Base-by-base conservation (phyloP, 30 jellyfish, hydroid and myxozoan genomes). In the Catostylus mosaicus region DNA sequence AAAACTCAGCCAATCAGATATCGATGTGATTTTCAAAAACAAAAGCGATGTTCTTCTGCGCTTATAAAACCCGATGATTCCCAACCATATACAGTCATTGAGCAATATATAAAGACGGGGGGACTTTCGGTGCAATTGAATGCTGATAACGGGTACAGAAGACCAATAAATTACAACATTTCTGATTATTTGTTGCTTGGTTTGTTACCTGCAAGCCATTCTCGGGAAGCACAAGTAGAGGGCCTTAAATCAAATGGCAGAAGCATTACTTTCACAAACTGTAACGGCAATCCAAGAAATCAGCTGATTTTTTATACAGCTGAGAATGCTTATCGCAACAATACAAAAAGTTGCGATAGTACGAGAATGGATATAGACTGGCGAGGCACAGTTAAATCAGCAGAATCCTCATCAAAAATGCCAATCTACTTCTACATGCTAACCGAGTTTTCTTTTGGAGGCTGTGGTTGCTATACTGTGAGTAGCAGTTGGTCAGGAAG, bases 61-160 rank as follows among this genome's bases (percentile, higher is more conserved):
- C 4, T 38, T 83, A n/a, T 45, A 18, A 71, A 83, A 40, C 87
- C 75, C 4, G 82, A 83, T 45, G 86, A 86, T 12, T 10, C 88
- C 14, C 94, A 83, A 45, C 88, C 94, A 23, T 83, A 70, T 71
- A 83, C 94, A 7, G 70, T 83, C 0, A 83, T 83, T 1, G 29
- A 31, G 67, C 94, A 71, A 40, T 61, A 40, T 32, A 29, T 18
- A 54, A 34, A 47, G 22, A 73, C 88, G 3, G 87, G 87, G 0
- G 88, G 94, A 0, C 54, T 83, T 2, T 73, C 87, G 14, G 76
- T 83, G 24, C 87, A 83, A 38, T 1, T 70, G 48, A 70, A 38
- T 47, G 31, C 70, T 16, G 59, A 45, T 45, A 45, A n/a, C 10
- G 76, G 74, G 12, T 38, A 71, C 73, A 70, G 73, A 1, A 60